A percentile compares a stretch with the other conserved stretches of the same genome.
Conservation (phyloP, 2,113 vertebrate species). For the Bombycilla garrulus region DNA sequence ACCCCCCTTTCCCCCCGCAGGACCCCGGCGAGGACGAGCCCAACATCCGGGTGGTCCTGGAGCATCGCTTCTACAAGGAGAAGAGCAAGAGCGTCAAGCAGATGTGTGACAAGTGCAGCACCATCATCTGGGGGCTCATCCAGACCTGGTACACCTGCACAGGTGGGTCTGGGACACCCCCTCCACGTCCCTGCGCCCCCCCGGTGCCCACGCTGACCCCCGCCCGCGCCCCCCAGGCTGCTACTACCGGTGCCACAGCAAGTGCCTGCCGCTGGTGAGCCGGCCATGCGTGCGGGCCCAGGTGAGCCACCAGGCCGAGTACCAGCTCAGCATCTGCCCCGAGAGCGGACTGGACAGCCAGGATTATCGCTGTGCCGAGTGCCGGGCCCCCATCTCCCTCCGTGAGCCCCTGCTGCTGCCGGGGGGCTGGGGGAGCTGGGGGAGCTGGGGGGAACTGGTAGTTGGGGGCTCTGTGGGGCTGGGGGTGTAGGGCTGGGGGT, state of each 20-base stretch:
- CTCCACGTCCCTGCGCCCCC: fast-evolving
- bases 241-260: conserved; percentile 95
- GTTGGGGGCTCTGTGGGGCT: not conserved
- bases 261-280: conserved; percentile 92
- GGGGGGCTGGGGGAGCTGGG: not conserved
- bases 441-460: not conserved
- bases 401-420: conserved; percentile 77
- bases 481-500: not conserved
- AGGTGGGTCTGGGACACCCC: conserved; percentile 71
- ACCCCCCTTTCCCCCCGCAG: conserved; percentile 11
- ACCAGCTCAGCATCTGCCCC: conserved; percentile 94
- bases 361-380: conserved; percentile 94
- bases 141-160: conserved; percentile 99
- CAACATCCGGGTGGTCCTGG: conserved; percentile 86
- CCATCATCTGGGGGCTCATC: conserved; percentile 96
- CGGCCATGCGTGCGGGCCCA: conserved; percentile 92
- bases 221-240: conserved; percentile 71
- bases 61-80: conserved; percentile 96
- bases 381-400: conserved; percentile 88
- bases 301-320: conserved; percentile 95
- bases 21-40: conserved; percentile 94
- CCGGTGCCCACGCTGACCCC: fast-evolving
- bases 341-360: conserved; percentile 93
- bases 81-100: conserved; percentile 98
- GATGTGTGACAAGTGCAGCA: conserved; percentile 92